Conservation (phyloP, 1,140 invertebrate genomes). For the Metaphire vulgaris region DNA sequence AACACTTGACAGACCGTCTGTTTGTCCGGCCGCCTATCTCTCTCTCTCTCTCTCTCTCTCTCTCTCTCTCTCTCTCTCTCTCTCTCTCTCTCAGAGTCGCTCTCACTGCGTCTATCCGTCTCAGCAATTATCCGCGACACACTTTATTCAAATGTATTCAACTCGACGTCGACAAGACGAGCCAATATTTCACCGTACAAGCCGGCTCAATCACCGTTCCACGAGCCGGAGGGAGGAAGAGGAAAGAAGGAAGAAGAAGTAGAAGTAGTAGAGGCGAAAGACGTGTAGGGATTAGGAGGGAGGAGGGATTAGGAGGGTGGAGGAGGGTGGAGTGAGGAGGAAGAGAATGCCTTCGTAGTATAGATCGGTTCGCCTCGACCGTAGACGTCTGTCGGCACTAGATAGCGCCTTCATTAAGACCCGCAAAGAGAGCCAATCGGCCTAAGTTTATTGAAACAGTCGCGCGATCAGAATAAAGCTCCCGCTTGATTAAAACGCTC, state of each 20-base stretch:
- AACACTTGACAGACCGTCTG: neutral
- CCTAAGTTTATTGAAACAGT: slow-evolving; percentile 3
- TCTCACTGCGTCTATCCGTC: too few species aligned
- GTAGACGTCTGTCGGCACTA: neutral
- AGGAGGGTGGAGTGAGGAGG: neutral
- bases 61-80: neutral
- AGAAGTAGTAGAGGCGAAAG: neutral
- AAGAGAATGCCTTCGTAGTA: too few species aligned
- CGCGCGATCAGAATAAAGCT: neutral
- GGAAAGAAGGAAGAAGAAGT: neutral
- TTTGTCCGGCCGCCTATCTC: neutral
- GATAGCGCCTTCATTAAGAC: neutral
- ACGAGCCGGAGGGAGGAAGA: neutral
- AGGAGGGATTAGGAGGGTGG: neutral
- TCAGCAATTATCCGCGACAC: neutral
- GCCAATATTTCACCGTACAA: neutral
- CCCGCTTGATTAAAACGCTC: neutral
- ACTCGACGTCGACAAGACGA: neutral
- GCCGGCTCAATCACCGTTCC: neutral
- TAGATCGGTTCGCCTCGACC: too few species aligned
- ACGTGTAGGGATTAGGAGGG: neutral
- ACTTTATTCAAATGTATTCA: neutral
- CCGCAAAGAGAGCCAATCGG: neutral
- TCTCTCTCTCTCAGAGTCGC: neutral
- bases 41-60: neutral